Conservation (phyloP, 1,140 invertebrate genomes). For the Babylonia areolata region DNA sequence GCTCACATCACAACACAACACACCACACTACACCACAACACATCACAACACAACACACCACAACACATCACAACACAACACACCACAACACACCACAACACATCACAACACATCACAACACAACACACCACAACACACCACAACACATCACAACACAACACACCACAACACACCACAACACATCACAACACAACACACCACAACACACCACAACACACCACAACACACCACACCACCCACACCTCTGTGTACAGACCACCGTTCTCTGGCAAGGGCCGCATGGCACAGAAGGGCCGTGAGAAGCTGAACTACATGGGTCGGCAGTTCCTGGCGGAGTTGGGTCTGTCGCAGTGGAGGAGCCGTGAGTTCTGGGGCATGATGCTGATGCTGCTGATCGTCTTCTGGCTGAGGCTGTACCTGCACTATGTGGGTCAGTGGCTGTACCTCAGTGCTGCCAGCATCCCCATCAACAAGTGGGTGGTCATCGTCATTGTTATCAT, state of each 20-base stretch:
- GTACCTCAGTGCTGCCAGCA: constrained; percentile 65
- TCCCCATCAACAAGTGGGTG: constrained; percentile 74
- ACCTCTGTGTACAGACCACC: constrained; percentile 54
- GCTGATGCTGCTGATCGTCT: constrained; percentile 68
- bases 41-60: too few species aligned
- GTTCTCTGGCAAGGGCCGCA: constrained; percentile 64
- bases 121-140: too few species aligned
- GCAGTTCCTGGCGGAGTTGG: constrained; percentile 71
- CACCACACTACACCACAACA: too few species aligned
- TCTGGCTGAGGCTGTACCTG: constrained; percentile 68
- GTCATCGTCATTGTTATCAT: too few species aligned
- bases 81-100: too few species aligned
- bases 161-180: too few species aligned
- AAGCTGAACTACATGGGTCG: constrained; percentile 69
- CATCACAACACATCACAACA: too few species aligned
- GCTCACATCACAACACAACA: too few species aligned
- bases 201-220: background rate
- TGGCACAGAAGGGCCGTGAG: constrained; percentile 55
- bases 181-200: too few species aligned
- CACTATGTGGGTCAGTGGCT: constrained; percentile 72
- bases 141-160: too few species aligned
- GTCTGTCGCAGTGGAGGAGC: constrained; percentile 72
- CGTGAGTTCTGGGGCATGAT: constrained; percentile 74
- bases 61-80: too few species aligned
- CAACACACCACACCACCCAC: background rate